Evolutionary conservation across 2,797 vertebrate genomes (phyloP), one percentile per base, ranked within the genome.

Genomic region (Hoplostethus atlanticus): DNA sequence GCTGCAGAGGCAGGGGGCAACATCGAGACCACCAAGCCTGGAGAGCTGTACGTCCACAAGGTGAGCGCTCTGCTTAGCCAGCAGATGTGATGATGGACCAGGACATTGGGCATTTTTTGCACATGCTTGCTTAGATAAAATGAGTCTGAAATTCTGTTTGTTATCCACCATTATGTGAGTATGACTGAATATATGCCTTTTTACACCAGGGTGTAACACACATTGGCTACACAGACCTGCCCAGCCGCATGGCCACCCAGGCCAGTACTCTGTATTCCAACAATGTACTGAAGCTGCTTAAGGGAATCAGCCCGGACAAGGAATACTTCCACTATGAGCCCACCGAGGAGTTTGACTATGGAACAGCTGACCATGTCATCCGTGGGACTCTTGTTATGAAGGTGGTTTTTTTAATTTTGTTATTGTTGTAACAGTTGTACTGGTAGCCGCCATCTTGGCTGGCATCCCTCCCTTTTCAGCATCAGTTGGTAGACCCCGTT

Each of bases 191-290:
- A 34, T 1, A 5, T 63, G 15, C 57, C 68, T 52, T 69, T 86
- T 74, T 74, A 86, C 75, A 78, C 68, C 38, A 97, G 96, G 95
- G 96, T 72, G 95, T 96, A 87, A 96, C 96, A n/a, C 94, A 95
- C 81, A 71, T 95, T 59, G 95, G 95, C 78, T 96, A 92, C 87
- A 92, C 92, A 1, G 90, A 95, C 85, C 93, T 97, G 90, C 96
- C 96, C 87, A 97, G 94, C 70, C 93, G 92, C 87, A 92, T 96
- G 96, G 89, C 96, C 81, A 93, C 94, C 64, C 95, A 95, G 86
- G 94, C 97, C 88, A 96, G 96, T 94, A 94, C 95, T 61, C 92
- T 96, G 72, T 97, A 96, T 84, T 97, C 96, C 47, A 96, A 92
- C 88, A 95, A 94, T 84, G 79, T 97, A 59, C 93, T 98, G 90